Evolutionary conservation across 1,140 invertebrate genomes (phyloP).

Genomic region (Aporrectodea caliginosa): DNA sequence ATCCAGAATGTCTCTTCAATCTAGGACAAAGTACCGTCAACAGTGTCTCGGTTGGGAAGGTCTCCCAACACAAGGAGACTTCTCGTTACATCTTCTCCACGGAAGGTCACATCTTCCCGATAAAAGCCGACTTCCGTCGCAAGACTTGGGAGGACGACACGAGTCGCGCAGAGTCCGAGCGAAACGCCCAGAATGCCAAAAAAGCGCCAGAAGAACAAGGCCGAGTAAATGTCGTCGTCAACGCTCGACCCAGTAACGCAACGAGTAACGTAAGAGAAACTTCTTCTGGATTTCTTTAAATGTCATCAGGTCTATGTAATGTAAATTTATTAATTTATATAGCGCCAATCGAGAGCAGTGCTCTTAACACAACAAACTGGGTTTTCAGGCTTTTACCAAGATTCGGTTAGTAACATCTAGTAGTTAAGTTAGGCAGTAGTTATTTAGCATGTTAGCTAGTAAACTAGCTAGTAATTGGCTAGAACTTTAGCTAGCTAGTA

Average conservation of each 20-base stretch:
- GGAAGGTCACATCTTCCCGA: constrained; percentile 67
- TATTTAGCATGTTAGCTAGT: too few species aligned
- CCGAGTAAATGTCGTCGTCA: not conserved
- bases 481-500: too few species aligned
- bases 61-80: too few species aligned
- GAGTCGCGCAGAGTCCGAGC: not conserved
- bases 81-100: constrained; percentile 65
- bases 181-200: not conserved
- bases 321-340: not conserved
- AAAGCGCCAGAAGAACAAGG: not conserved
- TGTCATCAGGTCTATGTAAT: not conserved
- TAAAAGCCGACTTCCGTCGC: constrained; percentile 56
- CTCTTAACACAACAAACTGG: not conserved
- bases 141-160: constrained; percentile 34
- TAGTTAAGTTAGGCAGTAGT: not conserved
- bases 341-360: not conserved
- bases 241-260: not conserved
- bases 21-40: too few species aligned
- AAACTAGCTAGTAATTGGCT: too few species aligned
- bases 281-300: not conserved
- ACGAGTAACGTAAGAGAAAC: not conserved
- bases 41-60: too few species aligned
- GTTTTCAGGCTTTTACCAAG: not conserved
- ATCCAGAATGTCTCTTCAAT: too few species aligned
- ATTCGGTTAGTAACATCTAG: not conserved